Percentiles rank a stretch among this genome's conserved stretches.
phyloP scores from a whole-genome alignment of 1,140 invertebrate species.

The Apolygus lucorum region DNA sequence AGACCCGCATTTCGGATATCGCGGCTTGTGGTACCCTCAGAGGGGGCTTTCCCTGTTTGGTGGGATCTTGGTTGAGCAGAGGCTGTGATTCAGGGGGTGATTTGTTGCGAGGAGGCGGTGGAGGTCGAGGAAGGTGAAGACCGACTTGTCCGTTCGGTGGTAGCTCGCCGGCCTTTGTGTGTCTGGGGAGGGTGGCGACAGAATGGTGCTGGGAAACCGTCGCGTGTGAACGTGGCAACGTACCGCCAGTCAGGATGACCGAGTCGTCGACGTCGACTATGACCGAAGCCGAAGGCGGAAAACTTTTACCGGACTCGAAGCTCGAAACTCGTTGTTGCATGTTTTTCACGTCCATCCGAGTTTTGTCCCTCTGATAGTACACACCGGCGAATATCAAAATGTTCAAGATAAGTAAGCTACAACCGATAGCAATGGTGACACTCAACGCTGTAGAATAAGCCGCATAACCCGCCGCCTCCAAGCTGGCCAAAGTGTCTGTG shows the following conservation, averaged over 20 bases:
- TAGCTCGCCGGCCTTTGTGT: slow-evolving; percentile 37
- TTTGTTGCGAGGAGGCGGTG: slow-evolving; percentile 46
- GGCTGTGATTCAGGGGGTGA: slow-evolving; percentile 50
- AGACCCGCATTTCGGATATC: slow-evolving; percentile 76
- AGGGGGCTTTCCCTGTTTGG: slow-evolving; percentile 34
- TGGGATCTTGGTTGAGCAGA: slow-evolving; percentile 37
- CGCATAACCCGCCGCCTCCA: slow-evolving; percentile 64
- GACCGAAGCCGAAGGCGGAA: slow-evolving; percentile 37
- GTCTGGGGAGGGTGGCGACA: slow-evolving; percentile 40
- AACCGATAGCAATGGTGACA: slow-evolving; percentile 81
- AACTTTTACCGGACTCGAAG: slow-evolving; percentile 28
- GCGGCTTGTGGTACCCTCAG: slow-evolving; percentile 59
- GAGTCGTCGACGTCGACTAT: slow-evolving; percentile 73
- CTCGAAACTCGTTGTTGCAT: slow-evolving; percentile 24
- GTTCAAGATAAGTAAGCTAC: slow-evolving; percentile 65
- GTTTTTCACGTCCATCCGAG: slow-evolving; percentile 43
- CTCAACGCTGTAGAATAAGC: slow-evolving; percentile 74
- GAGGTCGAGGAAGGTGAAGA: slow-evolving; percentile 47
- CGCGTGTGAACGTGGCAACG: slow-evolving; percentile 25
- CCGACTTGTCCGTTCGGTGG: slow-evolving; percentile 47
- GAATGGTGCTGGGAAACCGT: slow-evolving; percentile 26
- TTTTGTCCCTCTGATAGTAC: slow-evolving; percentile 83
- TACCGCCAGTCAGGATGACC: slow-evolving; percentile 50
- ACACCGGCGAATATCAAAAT: slow-evolving; percentile 88
- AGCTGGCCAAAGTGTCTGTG: slow-evolving; percentile 59